Evolutionary conservation across 2,888 invertebrate species (phyloP).

Genomic region (Acleris laterana): DNA sequence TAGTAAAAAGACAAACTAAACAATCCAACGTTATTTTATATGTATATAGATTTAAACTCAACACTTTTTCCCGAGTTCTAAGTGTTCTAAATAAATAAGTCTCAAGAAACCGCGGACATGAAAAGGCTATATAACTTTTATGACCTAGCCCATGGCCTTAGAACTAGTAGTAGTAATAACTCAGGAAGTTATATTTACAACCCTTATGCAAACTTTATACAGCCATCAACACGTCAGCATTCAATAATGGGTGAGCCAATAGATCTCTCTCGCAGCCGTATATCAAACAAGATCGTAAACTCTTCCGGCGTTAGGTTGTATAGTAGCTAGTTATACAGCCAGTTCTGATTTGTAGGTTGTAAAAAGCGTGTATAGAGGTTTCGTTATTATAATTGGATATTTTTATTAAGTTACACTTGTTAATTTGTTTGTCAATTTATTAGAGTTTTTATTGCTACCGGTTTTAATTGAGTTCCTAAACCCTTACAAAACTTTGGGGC

Average conservation of each 20-base stretch:
- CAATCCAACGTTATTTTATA: no score
- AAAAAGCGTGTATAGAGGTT: slow-evolving; percentile 5
- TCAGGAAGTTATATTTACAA: slow-evolving; percentile 16
- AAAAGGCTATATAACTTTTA: no score
- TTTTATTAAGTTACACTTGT: slow-evolving; percentile 3
- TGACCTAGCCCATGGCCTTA: not conserved
- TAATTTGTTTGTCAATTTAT: not conserved
- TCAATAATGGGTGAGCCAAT: slow-evolving; percentile 15
- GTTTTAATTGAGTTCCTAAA: not conserved
- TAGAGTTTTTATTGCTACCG: not conserved
- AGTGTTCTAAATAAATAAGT: no score
- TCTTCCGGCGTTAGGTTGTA: slow-evolving; percentile 18
- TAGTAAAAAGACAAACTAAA: no score
- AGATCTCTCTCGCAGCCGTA: slow-evolving; percentile 14
- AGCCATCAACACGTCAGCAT: slow-evolving; percentile 16
- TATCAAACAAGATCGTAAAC: slow-evolving; percentile 22
- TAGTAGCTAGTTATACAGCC: slow-evolving; percentile 22
- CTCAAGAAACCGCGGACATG: no score
- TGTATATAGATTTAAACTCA: no score
- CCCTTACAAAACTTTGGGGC: no score
- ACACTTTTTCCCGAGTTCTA: no score
- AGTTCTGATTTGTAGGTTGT: slow-evolving; percentile 21
- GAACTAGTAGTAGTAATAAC: slow-evolving; percentile 2
- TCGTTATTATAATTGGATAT: slow-evolving; percentile 22
- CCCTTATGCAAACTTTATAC: slow-evolving; percentile 26